phyloP scores from a whole-genome alignment of 2,888 invertebrate genomes.

The Meandrusa payeni region DNA sequence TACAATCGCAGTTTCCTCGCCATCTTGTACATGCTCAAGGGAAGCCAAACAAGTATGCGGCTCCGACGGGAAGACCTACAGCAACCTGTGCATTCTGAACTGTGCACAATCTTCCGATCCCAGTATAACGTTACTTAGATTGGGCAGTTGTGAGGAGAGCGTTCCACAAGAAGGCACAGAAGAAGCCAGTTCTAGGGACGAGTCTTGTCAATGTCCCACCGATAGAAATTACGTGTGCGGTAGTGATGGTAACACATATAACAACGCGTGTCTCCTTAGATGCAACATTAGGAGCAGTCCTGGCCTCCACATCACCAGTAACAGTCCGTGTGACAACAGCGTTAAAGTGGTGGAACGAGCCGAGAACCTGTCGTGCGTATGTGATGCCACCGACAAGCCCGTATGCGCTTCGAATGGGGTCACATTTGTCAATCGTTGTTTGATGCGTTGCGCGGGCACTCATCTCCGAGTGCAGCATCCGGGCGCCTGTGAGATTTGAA shows the following conservation, averaged over 20 bases:
- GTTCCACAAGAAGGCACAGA: neutral
- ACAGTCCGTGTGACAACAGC: constrained; percentile 25
- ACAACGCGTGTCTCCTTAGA: constrained; percentile 36
- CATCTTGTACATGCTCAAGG: constrained; percentile 14
- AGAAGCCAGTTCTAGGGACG: neutral
- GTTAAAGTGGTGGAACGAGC: neutral
- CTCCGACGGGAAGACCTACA: constrained; percentile 40
- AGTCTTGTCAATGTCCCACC: constrained; percentile 3
- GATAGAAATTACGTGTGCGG: constrained; percentile 44
- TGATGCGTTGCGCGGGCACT: no score
- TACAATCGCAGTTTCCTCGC: neutral
- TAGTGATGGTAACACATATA: constrained; percentile 36
- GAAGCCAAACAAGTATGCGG: constrained; percentile 40
- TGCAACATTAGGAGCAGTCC: constrained; percentile 33
- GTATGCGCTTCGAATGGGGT: no score
- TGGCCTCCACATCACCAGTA: constrained; percentile 26
- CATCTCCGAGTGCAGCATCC: no score
- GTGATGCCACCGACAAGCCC: no score
- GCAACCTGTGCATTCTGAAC: constrained; percentile 33
- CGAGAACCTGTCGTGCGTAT: no score
- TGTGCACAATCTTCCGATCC: no score
- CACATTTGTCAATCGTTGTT: no score
- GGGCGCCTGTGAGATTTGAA: no score
- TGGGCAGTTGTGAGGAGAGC: neutral
- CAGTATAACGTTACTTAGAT: no score